Evolutionary conservation across 2,113 vertebrate genomes (phyloP).

Genomic region (Laticauda colubrina): DNA sequence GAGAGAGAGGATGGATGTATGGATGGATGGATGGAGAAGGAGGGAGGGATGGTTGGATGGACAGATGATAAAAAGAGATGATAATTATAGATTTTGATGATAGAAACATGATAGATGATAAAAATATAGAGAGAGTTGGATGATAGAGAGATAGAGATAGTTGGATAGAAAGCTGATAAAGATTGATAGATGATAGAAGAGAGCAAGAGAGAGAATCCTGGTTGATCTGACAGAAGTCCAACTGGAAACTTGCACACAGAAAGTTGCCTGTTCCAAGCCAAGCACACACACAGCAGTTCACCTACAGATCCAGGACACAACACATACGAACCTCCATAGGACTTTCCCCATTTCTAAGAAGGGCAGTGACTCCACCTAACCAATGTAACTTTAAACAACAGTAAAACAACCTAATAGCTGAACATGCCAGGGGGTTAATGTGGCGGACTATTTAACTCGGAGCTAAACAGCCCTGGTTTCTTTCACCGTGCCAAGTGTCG

Average conservation of each 20-base stretch:
- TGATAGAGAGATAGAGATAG: too few relatives aligned
- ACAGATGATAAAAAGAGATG: too few relatives aligned
- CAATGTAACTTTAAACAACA: conserved; percentile 79
- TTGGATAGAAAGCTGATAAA: not conserved
- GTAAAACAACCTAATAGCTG: conserved; percentile 79
- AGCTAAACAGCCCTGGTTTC: conserved; percentile 78
- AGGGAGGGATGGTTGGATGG: not conserved
- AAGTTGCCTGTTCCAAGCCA: not conserved
- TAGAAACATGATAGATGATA: too few relatives aligned
- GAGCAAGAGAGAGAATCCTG: too few relatives aligned
- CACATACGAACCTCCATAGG: not conserved
- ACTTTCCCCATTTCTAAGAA: conserved; percentile 55
- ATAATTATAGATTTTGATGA: too few relatives aligned
- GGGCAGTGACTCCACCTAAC: conserved; percentile 74
- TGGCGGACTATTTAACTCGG: conserved; percentile 76
- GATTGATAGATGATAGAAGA: not conserved
- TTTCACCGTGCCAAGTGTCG: conserved; percentile 76
- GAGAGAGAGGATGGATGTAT: too few relatives aligned
- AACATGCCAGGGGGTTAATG: conserved; percentile 80
- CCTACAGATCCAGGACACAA: not conserved
- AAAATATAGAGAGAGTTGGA: too few relatives aligned
- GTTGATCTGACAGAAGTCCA: conserved; percentile 33
- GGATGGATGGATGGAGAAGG: too few relatives aligned
- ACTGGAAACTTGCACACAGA: conserved; percentile 6
- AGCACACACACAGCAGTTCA: not conserved